Evolutionary conservation across 2,888 invertebrate species (phyloP).

Genomic region (Cantharis flavilabris): DNA sequence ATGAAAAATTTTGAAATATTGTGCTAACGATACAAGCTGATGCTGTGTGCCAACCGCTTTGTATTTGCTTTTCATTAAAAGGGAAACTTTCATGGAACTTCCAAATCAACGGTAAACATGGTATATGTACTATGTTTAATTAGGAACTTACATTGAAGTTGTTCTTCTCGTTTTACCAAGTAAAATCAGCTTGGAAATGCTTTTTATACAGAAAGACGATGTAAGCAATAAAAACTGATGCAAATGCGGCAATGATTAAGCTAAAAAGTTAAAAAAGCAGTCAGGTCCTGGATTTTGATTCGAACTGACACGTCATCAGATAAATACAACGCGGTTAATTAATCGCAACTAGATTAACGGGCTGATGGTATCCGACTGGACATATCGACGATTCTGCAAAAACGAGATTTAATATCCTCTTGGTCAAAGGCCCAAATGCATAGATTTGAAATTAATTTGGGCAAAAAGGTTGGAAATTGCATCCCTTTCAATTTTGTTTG

Average conservation of each 20-base stretch:
- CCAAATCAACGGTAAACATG: background rate
- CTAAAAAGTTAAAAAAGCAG: background rate
- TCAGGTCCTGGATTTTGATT: background rate
- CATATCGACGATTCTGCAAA: background rate
- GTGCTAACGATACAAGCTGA: background rate
- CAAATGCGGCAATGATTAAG: too few species aligned
- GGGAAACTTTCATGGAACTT: background rate
- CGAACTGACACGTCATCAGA: slow-evolving; percentile 9
- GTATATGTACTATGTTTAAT: background rate
- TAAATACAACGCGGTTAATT: slow-evolving; percentile 10
- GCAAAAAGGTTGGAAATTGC: background rate
- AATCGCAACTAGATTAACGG: slow-evolving; percentile 16
- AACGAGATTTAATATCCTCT: background rate
- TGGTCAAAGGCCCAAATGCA: background rate
- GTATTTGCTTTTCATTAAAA: background rate
- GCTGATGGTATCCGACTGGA: background rate
- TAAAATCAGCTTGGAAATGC: background rate
- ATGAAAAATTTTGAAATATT: background rate
- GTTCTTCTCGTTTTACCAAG: background rate
- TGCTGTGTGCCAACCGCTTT: background rate
- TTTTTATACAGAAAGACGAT: background rate
- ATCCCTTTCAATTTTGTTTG: background rate
- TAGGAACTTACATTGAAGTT: background rate
- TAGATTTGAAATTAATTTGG: background rate
- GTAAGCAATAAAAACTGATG: background rate